Evolutionary conservation across 2,888 invertebrate genomes (phyloP), one percentile per base, ranked within the genome.

Genomic region (Acleris laterana): DNA sequence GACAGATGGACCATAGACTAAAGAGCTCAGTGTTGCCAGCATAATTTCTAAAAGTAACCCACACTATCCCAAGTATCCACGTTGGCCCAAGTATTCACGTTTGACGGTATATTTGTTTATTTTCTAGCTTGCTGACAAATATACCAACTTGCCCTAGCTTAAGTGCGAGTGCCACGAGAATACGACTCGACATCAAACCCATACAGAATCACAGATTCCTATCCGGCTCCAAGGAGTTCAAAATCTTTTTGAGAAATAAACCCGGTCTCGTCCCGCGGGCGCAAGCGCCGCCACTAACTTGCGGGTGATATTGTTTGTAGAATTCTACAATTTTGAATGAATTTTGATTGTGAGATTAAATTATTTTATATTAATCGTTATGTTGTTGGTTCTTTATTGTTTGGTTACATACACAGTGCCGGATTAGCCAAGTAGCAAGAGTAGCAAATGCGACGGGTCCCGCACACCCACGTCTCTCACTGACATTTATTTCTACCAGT

Each of bases 191-290:
- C 46, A 49, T 57, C 50, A 73, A 70, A 65, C 72, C 73, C 4
- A 51, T 71, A 56, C 68, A 77, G 55, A 80, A 72, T 44, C 77
- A 79, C 52, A 81, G 77, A 28, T 86, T 91, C 69, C 71, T 92
- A 44, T 87, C 91, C 1, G 84, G 82, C 1, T 91, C 91, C 7
- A 76, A 80, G 71, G 87, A 82, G 11, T 91, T 91, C 69, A 82
- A 85, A 74, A 79, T 77, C 22, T 90, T 91, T 73, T 19, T 56
- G 9, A 42, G 28, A 62, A 86, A 82, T 69, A 79, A 74, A 56
- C 76, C 77, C 68, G 62, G 81, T 48, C 66, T 80, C n/a, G 69
- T 72, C 3, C 52, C 70, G 59, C 62, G 71, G 11, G 55, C 70
- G 16, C 62, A 65, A 9, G 57, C 67, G 16, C 62, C 68, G 17